Base-by-base conservation (phyloP, 2,113 vertebrate genomes). In the Pleuronectes platessa region DNA sequence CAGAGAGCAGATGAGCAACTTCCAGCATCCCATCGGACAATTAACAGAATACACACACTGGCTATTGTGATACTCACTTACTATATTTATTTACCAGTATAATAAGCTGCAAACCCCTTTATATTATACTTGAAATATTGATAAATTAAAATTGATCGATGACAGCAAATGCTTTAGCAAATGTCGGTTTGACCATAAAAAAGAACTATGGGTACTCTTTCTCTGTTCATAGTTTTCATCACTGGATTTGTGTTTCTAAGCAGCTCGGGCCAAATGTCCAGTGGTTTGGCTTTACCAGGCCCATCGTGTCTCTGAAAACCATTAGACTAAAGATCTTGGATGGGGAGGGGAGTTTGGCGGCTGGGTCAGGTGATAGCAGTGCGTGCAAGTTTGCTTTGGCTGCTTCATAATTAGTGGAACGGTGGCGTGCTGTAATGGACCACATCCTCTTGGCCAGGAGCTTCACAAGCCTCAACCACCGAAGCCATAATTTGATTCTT, bases 401-500 rank as follows among this genome's bases (percentile, higher is more conserved):
- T 95, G 94, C 95, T 94, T 95, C 93, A 94, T 94, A 96, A 96
- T 96, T 95, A 96, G 72, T 89, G 89, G 94, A 93, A 95, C 56
- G 78, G 93, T 94, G 92, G 95, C 92, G 91, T 93, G 92, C 94
- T 95, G 93, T 96, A 96, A 96, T 96, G 95, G 95, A 96, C 96
- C 96, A 96, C 96, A 97, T 97, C 96, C 96, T 93, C 90, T 56
- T 96, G 96, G 96, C 96, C 93, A 0, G 58, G 88, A 94, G 93
- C 94, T 94, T 95, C 95, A 94, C 81, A 95, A 93, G 42, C 47
- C 37, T 79, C 66, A 68, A 94, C 94, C 94, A 94, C 93, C 93
- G 93, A 93, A 94, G 93, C 94, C 94, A 93, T 96, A 94, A 95
- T 96, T 96, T 95, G 91, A 94, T 94, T 96, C 92, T 83, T 90